Percentiles rank a stretch among this genome's conserved stretches.
These are phyloP conservation scores for Ptychadena robeensis DNA, from an alignment of 2,797 vertebrate species.

Conservation along the genomic window DNA sequence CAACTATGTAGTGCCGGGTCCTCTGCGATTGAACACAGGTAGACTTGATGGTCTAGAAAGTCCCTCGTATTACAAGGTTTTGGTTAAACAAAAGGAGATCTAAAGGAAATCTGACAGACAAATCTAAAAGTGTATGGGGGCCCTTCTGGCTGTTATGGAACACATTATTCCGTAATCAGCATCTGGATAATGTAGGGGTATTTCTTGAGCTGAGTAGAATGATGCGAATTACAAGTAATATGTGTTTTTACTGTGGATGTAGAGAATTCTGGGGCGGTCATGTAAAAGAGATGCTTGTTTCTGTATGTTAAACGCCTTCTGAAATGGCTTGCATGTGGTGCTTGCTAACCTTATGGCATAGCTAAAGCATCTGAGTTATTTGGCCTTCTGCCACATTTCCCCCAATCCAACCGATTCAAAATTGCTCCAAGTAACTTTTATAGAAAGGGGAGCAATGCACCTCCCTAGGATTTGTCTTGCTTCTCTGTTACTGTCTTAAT, in stretches of 20 bases:
- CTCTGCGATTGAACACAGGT: too few species aligned
- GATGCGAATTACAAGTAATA: background rate
- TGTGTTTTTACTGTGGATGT: constrained; percentile 11
- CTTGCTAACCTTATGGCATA: constrained; percentile 33
- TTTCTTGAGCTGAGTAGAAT: background rate
- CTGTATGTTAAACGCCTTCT: constrained; percentile 8
- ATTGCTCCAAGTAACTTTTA: background rate
- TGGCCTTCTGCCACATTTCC: constrained; percentile 21
- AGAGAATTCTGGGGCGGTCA: constrained; percentile 13
- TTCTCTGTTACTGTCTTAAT: too few species aligned
- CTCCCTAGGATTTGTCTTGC: too few species aligned
- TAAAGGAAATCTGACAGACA: too few species aligned
- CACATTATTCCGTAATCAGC: background rate
- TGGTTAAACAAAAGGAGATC: too few species aligned
- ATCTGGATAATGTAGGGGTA: background rate
- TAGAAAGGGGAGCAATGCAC: too few species aligned
- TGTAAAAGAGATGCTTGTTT: constrained; percentile 17
- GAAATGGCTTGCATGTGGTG: constrained; percentile 17
- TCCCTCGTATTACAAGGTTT: too few species aligned
- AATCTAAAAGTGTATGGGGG: too few species aligned
- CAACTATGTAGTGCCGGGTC: too few species aligned
- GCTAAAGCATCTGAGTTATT: constrained; percentile 30
- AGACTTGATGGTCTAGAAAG: too few species aligned
- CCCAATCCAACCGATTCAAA: constrained; percentile 7
- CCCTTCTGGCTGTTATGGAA: too few species aligned